These are phyloP conservation scores for Donacobius atricapilla DNA, from an alignment of 2,113 vertebrate species.

Conservation along the genomic window DNA sequence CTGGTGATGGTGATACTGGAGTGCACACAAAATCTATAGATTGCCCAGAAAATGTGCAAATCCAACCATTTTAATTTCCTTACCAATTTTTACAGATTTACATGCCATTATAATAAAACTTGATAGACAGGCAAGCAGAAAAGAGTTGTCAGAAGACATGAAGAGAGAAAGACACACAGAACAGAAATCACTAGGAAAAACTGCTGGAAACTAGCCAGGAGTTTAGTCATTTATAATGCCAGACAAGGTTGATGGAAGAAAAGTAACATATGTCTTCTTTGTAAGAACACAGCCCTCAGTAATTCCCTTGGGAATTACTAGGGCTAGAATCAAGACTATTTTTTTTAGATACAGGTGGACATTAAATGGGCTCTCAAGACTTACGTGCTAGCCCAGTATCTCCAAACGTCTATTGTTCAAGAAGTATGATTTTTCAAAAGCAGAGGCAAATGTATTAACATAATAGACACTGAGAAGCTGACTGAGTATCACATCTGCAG, in stretches of 20 bases:
- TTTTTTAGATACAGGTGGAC: background rate
- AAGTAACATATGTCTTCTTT: background rate
- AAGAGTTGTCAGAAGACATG: background rate
- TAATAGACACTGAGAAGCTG: background rate
- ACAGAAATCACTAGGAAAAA: background rate
- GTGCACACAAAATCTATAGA: background rate
- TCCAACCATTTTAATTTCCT: background rate
- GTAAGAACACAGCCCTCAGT: background rate
- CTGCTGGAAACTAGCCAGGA: background rate
- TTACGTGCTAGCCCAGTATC: fast-evolving
- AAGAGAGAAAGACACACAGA: background rate
- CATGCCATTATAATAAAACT: background rate
- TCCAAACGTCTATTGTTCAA: background rate
- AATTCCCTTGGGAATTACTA: background rate
- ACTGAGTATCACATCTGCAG: background rate
- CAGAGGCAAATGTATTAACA: background rate
- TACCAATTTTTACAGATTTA: background rate
- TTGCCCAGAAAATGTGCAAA: background rate
- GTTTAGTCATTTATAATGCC: background rate
- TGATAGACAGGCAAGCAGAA: background rate
- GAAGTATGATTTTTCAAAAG: background rate
- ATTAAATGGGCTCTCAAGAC: background rate
- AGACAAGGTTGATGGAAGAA: background rate
- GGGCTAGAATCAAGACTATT: background rate
- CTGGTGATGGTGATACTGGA: background rate